These are phyloP conservation scores for Callorhinus ursinus DNA, from an alignment of 2,113 vertebrate genomes.

Conservation along the genomic window DNA sequence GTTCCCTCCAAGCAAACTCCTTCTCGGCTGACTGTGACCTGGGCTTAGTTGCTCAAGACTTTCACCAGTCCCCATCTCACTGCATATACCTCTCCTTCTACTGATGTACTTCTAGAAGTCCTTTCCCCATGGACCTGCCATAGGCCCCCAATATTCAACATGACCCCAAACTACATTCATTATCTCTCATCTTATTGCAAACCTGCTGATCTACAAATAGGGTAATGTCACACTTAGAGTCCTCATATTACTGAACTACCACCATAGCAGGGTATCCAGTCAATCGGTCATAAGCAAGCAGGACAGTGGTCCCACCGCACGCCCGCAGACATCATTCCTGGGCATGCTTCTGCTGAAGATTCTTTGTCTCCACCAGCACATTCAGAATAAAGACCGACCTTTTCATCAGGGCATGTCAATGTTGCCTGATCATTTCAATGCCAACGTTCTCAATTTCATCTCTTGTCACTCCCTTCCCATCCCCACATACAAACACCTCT, in stretches of 20 bases:
- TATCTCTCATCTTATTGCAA: not conserved
- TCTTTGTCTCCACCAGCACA: not conserved
- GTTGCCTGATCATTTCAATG: not conserved
- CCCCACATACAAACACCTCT: not conserved
- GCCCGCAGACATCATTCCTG: rapidly evolving
- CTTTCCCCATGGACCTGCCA: not conserved
- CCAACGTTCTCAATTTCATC: not conserved
- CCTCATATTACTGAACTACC: rapidly evolving
- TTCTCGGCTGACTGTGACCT: not conserved
- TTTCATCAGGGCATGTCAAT: not conserved
- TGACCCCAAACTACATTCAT: not conserved
- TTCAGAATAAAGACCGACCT: not conserved
- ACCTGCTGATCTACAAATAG: not conserved
- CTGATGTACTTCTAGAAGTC: not conserved
- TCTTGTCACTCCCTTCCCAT: not conserved
- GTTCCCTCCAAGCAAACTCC: not conserved
- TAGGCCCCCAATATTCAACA: not conserved
- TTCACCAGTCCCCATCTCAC: not conserved
- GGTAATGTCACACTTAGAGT: rapidly evolving
- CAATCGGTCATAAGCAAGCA: not conserved
- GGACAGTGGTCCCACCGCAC: rapidly evolving
- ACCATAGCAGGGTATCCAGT: rapidly evolving
- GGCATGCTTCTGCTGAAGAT: not conserved
- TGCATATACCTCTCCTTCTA: not conserved
- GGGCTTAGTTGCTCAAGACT: not conserved